Evolutionary conservation across 2,888 invertebrate species (phyloP).

Genomic region (Aricia artaxerxes): DNA sequence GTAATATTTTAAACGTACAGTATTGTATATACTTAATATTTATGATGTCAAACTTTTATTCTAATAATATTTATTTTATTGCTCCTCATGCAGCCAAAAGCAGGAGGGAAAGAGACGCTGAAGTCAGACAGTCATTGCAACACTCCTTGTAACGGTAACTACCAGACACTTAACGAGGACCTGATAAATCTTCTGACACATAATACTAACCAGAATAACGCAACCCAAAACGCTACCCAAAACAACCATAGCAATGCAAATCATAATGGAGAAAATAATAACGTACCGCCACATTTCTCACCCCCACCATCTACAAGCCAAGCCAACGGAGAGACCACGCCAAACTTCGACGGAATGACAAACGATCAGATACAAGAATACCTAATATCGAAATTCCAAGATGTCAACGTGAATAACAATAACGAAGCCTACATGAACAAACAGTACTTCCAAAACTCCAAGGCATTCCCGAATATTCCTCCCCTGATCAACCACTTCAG

Average conservation of each 20-base stretch:
- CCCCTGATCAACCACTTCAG: conserved; percentile 63
- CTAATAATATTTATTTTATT: conserved; percentile 21
- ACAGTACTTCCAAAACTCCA: conserved; percentile 67
- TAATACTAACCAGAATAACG: conserved; percentile 41
- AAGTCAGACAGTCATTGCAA: conserved; percentile 44
- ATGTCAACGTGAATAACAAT: conserved; percentile 57
- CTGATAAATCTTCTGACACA: conserved; percentile 57
- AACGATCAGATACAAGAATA: conserved; percentile 71
- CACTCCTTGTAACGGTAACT: conserved; percentile 55
- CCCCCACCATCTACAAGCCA: conserved; percentile 49
- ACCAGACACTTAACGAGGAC: conserved; percentile 50
- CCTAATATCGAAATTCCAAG: conserved; percentile 65
- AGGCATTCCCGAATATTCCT: conserved; percentile 70
- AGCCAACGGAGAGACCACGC: conserved; percentile 50
- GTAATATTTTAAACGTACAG: neutral
- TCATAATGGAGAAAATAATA: conserved; percentile 63
- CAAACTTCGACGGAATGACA: conserved; percentile 60
- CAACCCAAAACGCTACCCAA: conserved; percentile 53
- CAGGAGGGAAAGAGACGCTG: conserved; percentile 45
- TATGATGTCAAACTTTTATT: neutral
- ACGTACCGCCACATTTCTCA: conserved; percentile 54
- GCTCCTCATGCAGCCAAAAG: conserved; percentile 41
- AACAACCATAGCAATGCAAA: conserved; percentile 54
- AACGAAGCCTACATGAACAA: conserved; percentile 54
- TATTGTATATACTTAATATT: neutral